Evolutionary conservation across 1,140 invertebrate species (phyloP).

Genomic region (Platorchestia sp.): DNA sequence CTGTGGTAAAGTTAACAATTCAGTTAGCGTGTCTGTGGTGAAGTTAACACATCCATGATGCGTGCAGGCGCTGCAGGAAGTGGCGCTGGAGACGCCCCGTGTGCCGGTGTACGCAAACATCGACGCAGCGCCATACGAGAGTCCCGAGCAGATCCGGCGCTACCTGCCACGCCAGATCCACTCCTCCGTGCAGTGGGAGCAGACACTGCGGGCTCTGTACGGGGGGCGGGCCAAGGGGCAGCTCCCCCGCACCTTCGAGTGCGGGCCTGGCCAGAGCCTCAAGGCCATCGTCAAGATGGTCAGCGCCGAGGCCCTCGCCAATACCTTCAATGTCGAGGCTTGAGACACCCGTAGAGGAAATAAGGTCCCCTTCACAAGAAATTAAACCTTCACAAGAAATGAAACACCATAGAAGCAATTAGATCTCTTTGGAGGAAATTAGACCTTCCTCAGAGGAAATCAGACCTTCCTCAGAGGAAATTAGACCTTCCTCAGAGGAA

Average conservation of each 20-base stretch:
- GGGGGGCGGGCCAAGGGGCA: constrained; percentile 72
- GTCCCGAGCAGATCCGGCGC: constrained; percentile 75
- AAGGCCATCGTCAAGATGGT: constrained; percentile 83
- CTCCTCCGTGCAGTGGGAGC: constrained; percentile 91
- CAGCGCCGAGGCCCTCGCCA: constrained; percentile 81
- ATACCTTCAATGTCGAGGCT: constrained; percentile 48
- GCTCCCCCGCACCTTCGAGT: constrained; percentile 89
- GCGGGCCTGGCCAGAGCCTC: constrained; percentile 85
- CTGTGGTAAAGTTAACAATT: too few relatives aligned
- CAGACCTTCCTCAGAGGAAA: too few relatives aligned
- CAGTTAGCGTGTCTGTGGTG: too few relatives aligned
- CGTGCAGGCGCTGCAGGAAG: not conserved
- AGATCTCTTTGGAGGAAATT: too few relatives aligned
- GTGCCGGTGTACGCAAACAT: constrained; percentile 86
- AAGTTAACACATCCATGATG: too few relatives aligned
- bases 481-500: too few relatives aligned
- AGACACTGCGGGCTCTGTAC: constrained; percentile 79
- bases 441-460: too few relatives aligned
- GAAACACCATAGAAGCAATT: too few relatives aligned
- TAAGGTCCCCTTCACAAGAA: too few relatives aligned
- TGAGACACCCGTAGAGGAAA: too few relatives aligned
- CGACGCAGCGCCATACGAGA: constrained; percentile 78
- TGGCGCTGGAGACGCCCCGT: constrained; percentile 74
- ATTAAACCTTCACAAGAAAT: too few relatives aligned
- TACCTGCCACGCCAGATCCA: constrained; percentile 80